A percentile compares a stretch with the other conserved stretches of the same genome.
phyloP scores from a whole-genome alignment of 2,888 invertebrate genomes.

The Drosophila merina region DNA sequence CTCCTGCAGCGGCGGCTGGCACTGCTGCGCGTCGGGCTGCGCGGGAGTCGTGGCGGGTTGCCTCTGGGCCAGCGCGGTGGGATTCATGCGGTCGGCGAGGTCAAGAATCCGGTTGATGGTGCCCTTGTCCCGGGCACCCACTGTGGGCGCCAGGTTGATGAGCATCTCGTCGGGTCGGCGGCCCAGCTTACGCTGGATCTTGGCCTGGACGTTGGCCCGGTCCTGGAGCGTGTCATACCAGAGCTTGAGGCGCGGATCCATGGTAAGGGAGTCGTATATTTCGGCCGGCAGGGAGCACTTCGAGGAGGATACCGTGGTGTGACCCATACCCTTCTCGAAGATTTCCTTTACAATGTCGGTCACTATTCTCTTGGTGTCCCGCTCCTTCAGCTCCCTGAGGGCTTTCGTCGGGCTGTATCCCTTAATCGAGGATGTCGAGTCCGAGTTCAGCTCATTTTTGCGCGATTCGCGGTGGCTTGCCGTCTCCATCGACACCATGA shows the following conservation, averaged over 20 bases:
- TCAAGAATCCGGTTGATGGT: conserved; percentile 72
- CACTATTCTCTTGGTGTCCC: conserved; percentile 36
- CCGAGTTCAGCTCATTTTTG: conserved; percentile 15
- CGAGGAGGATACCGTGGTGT: conserved; percentile 23
- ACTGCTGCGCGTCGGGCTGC: conserved; percentile 27
- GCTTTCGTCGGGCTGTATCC: background rate
- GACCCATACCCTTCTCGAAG: conserved; percentile 17
- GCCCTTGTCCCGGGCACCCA: conserved; percentile 70
- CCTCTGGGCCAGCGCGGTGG: conserved; percentile 33
- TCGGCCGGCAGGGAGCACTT: conserved; percentile 7
- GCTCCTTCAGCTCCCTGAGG: conserved; percentile 12
- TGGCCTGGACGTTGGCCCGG: conserved; percentile 52
- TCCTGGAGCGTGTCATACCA: conserved; percentile 71
- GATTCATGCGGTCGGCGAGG: conserved; percentile 68
- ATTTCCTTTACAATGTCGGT: conserved; percentile 39
- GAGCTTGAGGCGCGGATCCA: conserved; percentile 70
- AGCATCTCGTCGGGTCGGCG: conserved; percentile 62
- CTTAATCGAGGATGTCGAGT: conserved; percentile 18
- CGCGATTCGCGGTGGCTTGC: background rate
- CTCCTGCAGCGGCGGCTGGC: conserved; percentile 56
- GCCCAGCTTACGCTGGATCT: conserved; percentile 54
- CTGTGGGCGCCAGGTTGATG: conserved; percentile 62
- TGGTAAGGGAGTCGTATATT: conserved; percentile 40
- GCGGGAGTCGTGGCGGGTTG: conserved; percentile 30
- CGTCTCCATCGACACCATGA: background rate